phyloP scores from a whole-genome alignment of 1,140 invertebrate species.

The Trialeurodes vaporariorum region DNA sequence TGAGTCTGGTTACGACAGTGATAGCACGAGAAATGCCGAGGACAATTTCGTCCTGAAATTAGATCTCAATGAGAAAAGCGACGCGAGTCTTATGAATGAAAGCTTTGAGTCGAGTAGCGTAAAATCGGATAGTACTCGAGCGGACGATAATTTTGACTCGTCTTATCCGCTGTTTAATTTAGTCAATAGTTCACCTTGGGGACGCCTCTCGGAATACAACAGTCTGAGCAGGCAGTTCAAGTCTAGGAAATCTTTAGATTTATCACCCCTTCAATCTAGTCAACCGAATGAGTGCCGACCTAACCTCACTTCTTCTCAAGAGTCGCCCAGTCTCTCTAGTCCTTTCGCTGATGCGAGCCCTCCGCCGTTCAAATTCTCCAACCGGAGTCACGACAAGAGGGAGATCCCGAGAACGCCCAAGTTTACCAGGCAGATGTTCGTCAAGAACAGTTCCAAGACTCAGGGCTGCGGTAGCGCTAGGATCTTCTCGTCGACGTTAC shows the following conservation, averaged over 20 bases:
- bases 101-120: neutral
- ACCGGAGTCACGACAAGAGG: neutral
- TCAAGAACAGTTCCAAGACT: conserved; percentile 21
- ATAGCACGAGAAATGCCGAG: conserved; percentile 28
- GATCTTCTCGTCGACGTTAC: neutral
- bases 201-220: no score
- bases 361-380: neutral
- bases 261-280: no score
- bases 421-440: conserved; percentile 24
- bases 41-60: neutral
- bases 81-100: neutral
- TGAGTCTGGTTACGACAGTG: conserved; percentile 71
- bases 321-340: no score
- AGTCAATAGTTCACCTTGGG: no score
- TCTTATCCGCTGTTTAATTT: no score
- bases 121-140: neutral
- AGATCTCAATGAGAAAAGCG: neutral
- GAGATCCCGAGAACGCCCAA: conserved; percentile 14
- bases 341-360: no score
- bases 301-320: no score
- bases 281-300: no score
- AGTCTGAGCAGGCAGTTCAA: neutral
- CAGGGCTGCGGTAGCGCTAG: neutral
- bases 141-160: no score
- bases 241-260: no score